phyloP scores from a whole-genome alignment of 2,797 vertebrate species.

The Poeciliopsis presidionis region DNA sequence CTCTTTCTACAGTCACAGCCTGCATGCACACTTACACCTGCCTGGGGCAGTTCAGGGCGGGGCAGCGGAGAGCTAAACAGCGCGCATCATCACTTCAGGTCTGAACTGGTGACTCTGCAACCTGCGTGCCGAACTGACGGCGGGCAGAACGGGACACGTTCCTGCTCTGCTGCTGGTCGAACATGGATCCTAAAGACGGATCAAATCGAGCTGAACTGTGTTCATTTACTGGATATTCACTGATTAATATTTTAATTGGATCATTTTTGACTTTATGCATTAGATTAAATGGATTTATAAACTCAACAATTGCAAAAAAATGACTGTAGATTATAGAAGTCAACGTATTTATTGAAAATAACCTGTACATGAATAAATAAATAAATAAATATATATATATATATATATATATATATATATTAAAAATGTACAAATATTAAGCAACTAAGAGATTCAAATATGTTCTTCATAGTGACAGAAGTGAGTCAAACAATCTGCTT shows the following conservation, averaged over 20 bases:
- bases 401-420: too few relatives aligned
- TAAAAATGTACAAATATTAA: neutral
- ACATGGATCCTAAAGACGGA: neutral
- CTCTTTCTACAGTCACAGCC: neutral
- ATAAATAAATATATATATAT: too few relatives aligned
- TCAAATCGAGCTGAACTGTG: neutral
- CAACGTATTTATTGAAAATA: neutral
- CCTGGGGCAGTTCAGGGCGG: constrained; percentile 27
- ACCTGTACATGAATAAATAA: neutral
- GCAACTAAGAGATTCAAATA: neutral
- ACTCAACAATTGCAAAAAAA: neutral
- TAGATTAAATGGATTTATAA: neutral
- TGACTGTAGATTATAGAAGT: neutral
- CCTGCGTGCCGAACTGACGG: neutral
- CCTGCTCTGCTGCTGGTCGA: neutral
- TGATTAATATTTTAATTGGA: neutral
- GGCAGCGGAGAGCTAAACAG: constrained; percentile 28
- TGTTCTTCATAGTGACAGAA: neutral
- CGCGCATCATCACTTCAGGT: constrained; percentile 35
- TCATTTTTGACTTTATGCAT: neutral
- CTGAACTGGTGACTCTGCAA: constrained; percentile 21
- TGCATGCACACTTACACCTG: neutral
- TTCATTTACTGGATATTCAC: neutral
- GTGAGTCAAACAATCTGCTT: neutral
- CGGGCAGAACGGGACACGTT: constrained; percentile 18